Evolutionary conservation across 1,140 invertebrate genomes (phyloP).

Genomic region (Zaprionus kolodkinae): DNA sequence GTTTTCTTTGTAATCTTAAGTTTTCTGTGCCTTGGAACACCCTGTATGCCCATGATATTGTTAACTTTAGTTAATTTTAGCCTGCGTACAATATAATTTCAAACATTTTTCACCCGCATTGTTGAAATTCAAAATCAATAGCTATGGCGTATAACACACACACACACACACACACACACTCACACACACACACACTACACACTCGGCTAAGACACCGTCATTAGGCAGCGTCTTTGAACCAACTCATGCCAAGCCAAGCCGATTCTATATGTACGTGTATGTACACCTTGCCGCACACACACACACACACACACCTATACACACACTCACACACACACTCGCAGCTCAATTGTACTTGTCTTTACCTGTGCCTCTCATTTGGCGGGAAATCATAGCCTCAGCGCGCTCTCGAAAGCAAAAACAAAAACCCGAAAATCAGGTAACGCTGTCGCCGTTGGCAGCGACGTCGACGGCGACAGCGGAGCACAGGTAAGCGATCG

Average conservation of each 20-base stretch:
- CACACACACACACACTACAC: constrained; percentile 24
- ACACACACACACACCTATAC: constrained; percentile 13
- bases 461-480: constrained; percentile 21
- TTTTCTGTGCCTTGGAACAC: constrained; percentile 21
- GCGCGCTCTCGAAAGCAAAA: constrained; percentile 59
- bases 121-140: constrained; percentile 80
- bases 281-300: constrained; percentile 60
- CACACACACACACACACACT: neutral
- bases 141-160: constrained; percentile 24
- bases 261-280: constrained; percentile 30
- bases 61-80: constrained; percentile 64
- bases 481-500: constrained; percentile 58
- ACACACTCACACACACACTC: constrained; percentile 7
- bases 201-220: constrained; percentile 48
- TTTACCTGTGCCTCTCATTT: constrained; percentile 74
- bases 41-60: constrained; percentile 52
- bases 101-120: constrained; percentile 81
- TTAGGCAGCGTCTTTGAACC: constrained; percentile 71
- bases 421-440: constrained; percentile 82
- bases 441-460: constrained; percentile 48
- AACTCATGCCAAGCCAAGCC: constrained; percentile 30
- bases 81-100: constrained; percentile 74
- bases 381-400: constrained; percentile 73
- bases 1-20: neutral
- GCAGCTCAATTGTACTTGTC: constrained; percentile 58